phyloP scores from a whole-genome alignment of 2,113 vertebrate species.

The Furnarius figulus region DNA sequence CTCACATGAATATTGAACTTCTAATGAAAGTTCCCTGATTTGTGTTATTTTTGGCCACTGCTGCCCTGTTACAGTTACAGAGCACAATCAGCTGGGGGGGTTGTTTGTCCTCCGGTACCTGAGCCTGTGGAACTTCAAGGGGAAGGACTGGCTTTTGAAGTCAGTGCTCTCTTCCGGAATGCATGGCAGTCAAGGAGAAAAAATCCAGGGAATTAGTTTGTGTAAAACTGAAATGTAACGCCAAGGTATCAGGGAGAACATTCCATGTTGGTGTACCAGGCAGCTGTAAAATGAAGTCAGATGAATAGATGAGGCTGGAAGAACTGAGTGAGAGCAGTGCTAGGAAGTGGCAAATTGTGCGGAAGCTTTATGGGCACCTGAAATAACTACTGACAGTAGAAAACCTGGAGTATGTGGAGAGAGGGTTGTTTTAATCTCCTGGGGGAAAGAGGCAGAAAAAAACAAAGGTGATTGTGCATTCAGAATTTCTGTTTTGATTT shows the following conservation, averaged over 20 bases:
- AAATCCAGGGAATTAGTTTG: not conserved
- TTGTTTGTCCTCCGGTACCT: not conserved
- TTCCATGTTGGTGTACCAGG: not conserved
- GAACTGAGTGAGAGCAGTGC: not conserved
- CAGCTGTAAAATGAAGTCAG: not conserved
- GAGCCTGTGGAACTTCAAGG: not conserved
- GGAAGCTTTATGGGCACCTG: not conserved
- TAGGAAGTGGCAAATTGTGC: not conserved
- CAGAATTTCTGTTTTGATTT: not conserved
- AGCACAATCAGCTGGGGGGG: not conserved
- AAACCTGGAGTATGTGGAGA: not conserved
- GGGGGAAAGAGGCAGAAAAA: not conserved
- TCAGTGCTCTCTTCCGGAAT: not conserved
- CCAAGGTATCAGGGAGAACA: rapidly evolving
- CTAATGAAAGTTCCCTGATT: not conserved
- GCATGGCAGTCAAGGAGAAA: not conserved
- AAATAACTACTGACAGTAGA: not conserved
- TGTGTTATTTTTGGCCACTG: not conserved
- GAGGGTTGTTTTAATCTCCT: not conserved
- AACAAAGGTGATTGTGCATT: not conserved
- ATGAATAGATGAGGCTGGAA: not conserved
- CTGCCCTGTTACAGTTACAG: not conserved
- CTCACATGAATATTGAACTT: not conserved
- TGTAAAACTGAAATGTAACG: not conserved
- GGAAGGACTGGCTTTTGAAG: not conserved